A percentile compares a stretch with the other conserved stretches of the same genome.
These are phyloP conservation scores for Ctenopoma multispine DNA, from an alignment of 2,797 vertebrate genomes.

Conservation along the genomic window DNA sequence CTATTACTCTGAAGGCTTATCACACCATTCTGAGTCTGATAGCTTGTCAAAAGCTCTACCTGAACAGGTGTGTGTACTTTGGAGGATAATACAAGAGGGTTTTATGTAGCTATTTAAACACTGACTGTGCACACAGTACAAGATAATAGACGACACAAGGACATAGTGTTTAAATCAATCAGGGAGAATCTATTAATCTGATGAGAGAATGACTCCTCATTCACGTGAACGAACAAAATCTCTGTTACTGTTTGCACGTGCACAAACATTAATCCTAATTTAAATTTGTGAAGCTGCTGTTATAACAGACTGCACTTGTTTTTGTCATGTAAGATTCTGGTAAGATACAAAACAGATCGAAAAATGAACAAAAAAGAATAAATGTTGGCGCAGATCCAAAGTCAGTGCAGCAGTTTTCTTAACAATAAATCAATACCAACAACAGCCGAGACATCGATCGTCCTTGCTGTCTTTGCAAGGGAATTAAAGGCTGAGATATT, in stretches of 20 bases:
- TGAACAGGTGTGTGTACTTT: conserved; percentile 79
- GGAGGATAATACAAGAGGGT: conserved; percentile 60
- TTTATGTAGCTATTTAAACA: conserved; percentile 73
- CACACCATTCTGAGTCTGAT: conserved; percentile 37
- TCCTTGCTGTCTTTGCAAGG: conserved; percentile 41
- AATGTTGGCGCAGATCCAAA: conserved; percentile 49
- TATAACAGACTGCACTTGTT: background rate
- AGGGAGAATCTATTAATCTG: conserved; percentile 62
- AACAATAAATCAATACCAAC: conserved; percentile 71
- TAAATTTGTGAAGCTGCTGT: background rate
- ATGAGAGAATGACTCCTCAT: conserved; percentile 46
- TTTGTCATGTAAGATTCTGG: conserved; percentile 14
- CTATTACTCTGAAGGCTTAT: conserved; percentile 47
- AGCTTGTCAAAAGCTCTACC: conserved; percentile 57
- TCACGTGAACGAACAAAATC: conserved; percentile 41
- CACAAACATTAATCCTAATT: conserved; percentile 30
- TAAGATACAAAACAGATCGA: conserved; percentile 39
- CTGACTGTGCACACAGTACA: conserved; percentile 51
- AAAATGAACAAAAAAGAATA: conserved; percentile 39
- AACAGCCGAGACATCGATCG: conserved; percentile 52
- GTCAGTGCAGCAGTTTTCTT: conserved; percentile 42
- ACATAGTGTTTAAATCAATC: conserved; percentile 54
- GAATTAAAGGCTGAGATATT: conserved; percentile 61
- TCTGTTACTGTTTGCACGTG: conserved; percentile 31
- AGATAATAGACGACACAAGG: conserved; percentile 58